A percentile compares a stretch with the other conserved stretches of the same genome.
These are phyloP conservation scores for Stictocephala bisonia DNA, from an alignment of 2,888 invertebrate species.

Conservation along the genomic window DNA sequence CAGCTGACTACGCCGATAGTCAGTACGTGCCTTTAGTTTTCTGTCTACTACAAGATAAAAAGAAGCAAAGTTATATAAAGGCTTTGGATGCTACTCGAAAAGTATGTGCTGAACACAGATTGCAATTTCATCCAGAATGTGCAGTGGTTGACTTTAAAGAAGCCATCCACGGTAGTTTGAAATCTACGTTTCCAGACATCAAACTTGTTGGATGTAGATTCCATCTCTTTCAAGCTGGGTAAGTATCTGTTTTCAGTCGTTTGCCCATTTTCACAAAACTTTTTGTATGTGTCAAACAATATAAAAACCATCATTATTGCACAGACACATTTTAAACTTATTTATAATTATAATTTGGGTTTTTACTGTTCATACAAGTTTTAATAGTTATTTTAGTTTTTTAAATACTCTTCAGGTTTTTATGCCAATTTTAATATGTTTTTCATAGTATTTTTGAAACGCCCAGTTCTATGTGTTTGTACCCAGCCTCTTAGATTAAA, in stretches of 20 bases:
- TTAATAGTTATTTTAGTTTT: conserved; percentile 21
- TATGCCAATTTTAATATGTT: conserved; percentile 27
- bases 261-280: conserved; percentile 23
- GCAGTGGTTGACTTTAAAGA: conserved; percentile 32
- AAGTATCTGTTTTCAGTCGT: conserved; percentile 27
- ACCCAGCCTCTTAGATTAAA: conserved; percentile 22
- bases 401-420: conserved; percentile 24
- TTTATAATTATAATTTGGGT: conserved; percentile 25
- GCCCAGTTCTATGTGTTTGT: conserved; percentile 27
- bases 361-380: conserved; percentile 29
- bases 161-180: conserved; percentile 28
- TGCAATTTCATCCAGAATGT: conserved; percentile 31
- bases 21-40: conserved; percentile 43
- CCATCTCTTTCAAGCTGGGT: conserved; percentile 46
- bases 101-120: conserved; percentile 39
- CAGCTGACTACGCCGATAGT: conserved; percentile 25
- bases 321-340: conserved; percentile 20
- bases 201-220: conserved; percentile 42
- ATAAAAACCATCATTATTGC: conserved; percentile 25
- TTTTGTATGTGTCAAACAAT: conserved; percentile 20
- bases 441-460: conserved; percentile 25
- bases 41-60: conserved; percentile 45
- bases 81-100: conserved; percentile 35
- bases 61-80: conserved; percentile 32
- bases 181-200: conserved; percentile 40